Evolutionary conservation across 2,797 vertebrate species (phyloP).

Genomic region (Rhincodon typus): DNA sequence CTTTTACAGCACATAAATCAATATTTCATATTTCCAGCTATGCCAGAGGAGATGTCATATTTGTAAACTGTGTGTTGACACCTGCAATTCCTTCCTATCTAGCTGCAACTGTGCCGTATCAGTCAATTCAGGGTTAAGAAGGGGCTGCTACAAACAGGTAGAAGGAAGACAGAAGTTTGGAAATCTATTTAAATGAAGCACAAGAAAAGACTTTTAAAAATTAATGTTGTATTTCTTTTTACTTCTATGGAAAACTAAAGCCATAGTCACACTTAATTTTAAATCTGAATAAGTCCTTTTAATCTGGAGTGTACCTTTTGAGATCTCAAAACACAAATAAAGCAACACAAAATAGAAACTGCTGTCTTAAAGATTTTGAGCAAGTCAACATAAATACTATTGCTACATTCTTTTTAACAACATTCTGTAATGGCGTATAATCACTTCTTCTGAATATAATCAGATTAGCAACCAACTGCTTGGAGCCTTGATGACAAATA

Average conservation of each 20-base stretch:
- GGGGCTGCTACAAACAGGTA: slow-evolving; percentile 66
- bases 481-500: slow-evolving; percentile 13
- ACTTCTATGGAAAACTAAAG: background rate
- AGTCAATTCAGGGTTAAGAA: slow-evolving; percentile 92
- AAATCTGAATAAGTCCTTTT: background rate
- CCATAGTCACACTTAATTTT: slow-evolving; percentile 1
- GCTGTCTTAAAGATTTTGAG: slow-evolving; percentile 1
- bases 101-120: slow-evolving; percentile 98
- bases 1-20: slow-evolving; percentile 99
- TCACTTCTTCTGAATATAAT: slow-evolving; percentile 14
- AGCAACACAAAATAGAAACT: slow-evolving; percentile 2
- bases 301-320: no score
- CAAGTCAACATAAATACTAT: background rate
- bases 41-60: slow-evolving; percentile 99
- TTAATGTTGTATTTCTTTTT: no score
- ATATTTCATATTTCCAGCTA: slow-evolving; percentile 99
- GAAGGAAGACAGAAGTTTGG: slow-evolving; percentile 61
- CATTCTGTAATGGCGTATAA: slow-evolving; percentile 30
- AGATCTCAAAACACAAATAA: slow-evolving; percentile 11
- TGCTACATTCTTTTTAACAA: slow-evolving; percentile 30
- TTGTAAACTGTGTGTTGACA: slow-evolving; percentile 99
- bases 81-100: slow-evolving; percentile 99
- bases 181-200: slow-evolving; percentile 42
- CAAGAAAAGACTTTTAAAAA: slow-evolving; percentile 6
- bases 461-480: background rate